Conservation (phyloP, 1,140 invertebrate species). For the Phymastichus coffea region DNA sequence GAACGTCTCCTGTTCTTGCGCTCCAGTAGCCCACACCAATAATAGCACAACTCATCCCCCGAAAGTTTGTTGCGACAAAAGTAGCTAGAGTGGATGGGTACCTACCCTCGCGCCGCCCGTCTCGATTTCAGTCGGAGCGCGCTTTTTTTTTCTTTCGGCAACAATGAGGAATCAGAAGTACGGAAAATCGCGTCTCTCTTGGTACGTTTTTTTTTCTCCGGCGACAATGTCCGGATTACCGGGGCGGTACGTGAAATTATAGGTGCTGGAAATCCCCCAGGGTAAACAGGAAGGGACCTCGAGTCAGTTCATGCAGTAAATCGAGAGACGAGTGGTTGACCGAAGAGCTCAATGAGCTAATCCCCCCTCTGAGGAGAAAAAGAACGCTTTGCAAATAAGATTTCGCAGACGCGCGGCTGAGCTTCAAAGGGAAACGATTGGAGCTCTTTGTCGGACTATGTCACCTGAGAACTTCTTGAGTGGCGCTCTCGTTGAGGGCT, state of each 20-base stretch:
- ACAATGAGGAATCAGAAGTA: conserved; percentile 8
- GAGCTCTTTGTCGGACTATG: too few species aligned
- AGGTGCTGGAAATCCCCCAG: conserved; percentile 45
- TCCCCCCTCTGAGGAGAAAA: conserved; percentile 14
- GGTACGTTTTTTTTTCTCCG: too few species aligned
- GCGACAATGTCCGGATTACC: conserved; percentile 14
- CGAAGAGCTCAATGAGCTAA: conserved; percentile 37
- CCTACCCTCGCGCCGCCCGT: too few species aligned
- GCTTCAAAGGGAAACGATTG: neutral
- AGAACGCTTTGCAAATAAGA: conserved; percentile 44
- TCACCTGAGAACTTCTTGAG: too few species aligned
- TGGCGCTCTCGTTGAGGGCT: too few species aligned
- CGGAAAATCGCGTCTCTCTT: conserved; percentile 15
- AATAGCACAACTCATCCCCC: too few species aligned
- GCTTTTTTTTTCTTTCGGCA: neutral
- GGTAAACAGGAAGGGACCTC: conserved; percentile 43
- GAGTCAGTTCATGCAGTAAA: conserved; percentile 42
- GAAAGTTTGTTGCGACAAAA: neutral
- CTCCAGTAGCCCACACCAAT: too few species aligned
- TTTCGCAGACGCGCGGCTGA: conserved; percentile 32
- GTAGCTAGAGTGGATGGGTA: conserved; percentile 6
- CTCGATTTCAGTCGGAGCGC: neutral
- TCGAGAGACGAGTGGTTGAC: conserved; percentile 43
- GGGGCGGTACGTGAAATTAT: conserved; percentile 35
- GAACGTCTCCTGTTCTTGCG: too few species aligned